These are phyloP conservation scores for Odontocerum albicorne DNA, from an alignment of 2,888 invertebrate genomes.

Conservation along the genomic window DNA sequence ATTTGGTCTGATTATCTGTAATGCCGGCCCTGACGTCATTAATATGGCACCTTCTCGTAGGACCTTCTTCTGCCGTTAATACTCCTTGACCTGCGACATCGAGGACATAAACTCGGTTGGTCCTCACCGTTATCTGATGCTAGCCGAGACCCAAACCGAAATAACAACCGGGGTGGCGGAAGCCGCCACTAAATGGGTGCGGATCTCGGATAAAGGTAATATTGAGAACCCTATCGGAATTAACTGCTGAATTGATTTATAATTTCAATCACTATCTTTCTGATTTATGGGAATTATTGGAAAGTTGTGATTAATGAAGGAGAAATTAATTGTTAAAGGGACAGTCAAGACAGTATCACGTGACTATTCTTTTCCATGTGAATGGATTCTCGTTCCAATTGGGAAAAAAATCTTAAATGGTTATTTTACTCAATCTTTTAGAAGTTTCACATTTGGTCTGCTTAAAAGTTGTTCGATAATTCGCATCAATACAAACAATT, in stretches of 20 bases:
- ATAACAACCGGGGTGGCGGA: slow-evolving; percentile 25
- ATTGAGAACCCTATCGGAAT: slow-evolving; percentile 27
- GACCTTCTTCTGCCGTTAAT: slow-evolving; percentile 35
- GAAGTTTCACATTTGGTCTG: no score
- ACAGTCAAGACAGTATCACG: no score
- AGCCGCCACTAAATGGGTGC: slow-evolving; percentile 20
- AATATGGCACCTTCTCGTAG: not conserved
- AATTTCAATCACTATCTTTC: slow-evolving; percentile 21
- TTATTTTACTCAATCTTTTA: no score
- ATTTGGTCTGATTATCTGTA: no score
- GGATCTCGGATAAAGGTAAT: slow-evolving; percentile 28
- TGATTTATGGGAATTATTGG: slow-evolving; percentile 17
- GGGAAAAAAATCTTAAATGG: no score
- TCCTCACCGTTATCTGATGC: slow-evolving; percentile 31
- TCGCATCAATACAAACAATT: no score
- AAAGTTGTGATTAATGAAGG: slow-evolving; percentile 16
- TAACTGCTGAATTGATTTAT: slow-evolving; percentile 27
- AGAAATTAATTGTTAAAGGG: slow-evolving; percentile 11
- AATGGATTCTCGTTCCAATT: no score
- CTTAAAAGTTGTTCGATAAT: no score
- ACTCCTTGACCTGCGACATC: slow-evolving; percentile 34
- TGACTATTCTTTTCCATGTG: no score
- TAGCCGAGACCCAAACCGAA: slow-evolving; percentile 21
- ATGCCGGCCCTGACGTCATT: not conserved
- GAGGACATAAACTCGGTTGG: slow-evolving; percentile 32